Conservation (phyloP, 2,113 vertebrate genomes). For the Rhynchopsitta pachyrhyncha region DNA sequence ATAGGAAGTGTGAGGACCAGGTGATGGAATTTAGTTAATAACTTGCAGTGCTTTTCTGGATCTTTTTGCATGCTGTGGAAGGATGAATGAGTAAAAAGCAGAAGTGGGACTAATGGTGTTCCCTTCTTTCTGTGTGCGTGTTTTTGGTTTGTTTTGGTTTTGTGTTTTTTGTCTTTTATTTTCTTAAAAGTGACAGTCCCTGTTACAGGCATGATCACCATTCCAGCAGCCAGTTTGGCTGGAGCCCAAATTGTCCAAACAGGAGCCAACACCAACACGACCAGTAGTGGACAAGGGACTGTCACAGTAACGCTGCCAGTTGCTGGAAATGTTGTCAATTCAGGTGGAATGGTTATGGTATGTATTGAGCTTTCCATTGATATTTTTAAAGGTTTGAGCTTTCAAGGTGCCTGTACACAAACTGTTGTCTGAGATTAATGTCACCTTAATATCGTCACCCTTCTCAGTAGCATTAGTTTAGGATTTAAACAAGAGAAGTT, state of each 20-base stretch:
- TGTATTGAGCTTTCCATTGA: slow-evolving; percentile 54
- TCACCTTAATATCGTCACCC: too few species aligned
- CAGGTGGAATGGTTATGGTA: slow-evolving; percentile 99
- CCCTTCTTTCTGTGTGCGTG: slow-evolving; percentile 77
- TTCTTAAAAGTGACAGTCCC: slow-evolving; percentile 85
- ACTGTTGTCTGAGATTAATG: not conserved
- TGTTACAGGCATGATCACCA: slow-evolving; percentile 98
- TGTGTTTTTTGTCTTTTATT: slow-evolving; percentile 65
- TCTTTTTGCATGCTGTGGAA: not conserved
- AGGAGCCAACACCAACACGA: slow-evolving; percentile 92
- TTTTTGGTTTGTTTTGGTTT: slow-evolving; percentile 15
- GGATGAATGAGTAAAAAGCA: slow-evolving; percentile 40
- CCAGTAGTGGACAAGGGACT: slow-evolving; percentile 94
- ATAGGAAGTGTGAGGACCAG: not conserved
- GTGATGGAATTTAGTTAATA: not conserved
- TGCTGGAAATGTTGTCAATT: slow-evolving; percentile 95
- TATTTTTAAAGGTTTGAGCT: not conserved
- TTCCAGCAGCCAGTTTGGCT: slow-evolving; percentile 94
- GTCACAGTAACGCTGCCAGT: slow-evolving; percentile 97
- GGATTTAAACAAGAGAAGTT: not conserved
- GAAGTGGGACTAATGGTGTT: slow-evolving; percentile 79
- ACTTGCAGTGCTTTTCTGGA: not conserved
- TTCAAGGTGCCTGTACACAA: not conserved
- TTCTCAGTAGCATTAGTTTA: not conserved
- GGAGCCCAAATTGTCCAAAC: slow-evolving; percentile 97